Conservation (phyloP, 2,797 vertebrate species). For the Fistularia commersonii region DNA sequence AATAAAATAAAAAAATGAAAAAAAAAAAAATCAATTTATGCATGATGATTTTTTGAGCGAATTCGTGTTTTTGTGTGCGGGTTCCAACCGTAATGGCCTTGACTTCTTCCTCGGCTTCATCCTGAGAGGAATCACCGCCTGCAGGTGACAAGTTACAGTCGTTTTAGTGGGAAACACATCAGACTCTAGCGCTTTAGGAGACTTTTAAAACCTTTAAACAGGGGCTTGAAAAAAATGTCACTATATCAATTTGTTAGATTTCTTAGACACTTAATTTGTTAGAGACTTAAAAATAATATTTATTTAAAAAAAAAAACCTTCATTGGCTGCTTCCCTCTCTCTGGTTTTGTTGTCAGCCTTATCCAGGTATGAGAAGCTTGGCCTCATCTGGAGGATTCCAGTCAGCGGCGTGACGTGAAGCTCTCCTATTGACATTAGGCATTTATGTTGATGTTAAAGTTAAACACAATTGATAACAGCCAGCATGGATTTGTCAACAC, state of each 20-base stretch:
- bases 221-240: too few species aligned
- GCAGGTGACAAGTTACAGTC: slow-evolving; percentile 22
- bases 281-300: background rate
- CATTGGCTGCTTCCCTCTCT: slow-evolving; percentile 92
- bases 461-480: too few species aligned
- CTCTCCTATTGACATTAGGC: slow-evolving; percentile 78
- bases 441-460: background rate
- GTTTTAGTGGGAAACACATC: background rate
- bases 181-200: too few species aligned
- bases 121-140: slow-evolving; percentile 98
- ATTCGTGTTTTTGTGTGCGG: too few species aligned
- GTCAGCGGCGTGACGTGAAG: slow-evolving; percentile 94
- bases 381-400: slow-evolving; percentile 95
- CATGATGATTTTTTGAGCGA: too few species aligned
- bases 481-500: too few species aligned
- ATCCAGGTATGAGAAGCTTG: slow-evolving; percentile 95
- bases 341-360: slow-evolving; percentile 92
- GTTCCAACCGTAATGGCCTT: slow-evolving; percentile 92
- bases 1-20: too few species aligned
- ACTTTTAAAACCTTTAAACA: too few species aligned
- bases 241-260: too few species aligned
- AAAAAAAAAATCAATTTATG: background rate
- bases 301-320: slow-evolving; percentile 71
- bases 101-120: slow-evolving; percentile 93
- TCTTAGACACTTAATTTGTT: background rate